Conservation (phyloP, 2,888 invertebrate genomes). For the Drosophila tanythrix region DNA sequence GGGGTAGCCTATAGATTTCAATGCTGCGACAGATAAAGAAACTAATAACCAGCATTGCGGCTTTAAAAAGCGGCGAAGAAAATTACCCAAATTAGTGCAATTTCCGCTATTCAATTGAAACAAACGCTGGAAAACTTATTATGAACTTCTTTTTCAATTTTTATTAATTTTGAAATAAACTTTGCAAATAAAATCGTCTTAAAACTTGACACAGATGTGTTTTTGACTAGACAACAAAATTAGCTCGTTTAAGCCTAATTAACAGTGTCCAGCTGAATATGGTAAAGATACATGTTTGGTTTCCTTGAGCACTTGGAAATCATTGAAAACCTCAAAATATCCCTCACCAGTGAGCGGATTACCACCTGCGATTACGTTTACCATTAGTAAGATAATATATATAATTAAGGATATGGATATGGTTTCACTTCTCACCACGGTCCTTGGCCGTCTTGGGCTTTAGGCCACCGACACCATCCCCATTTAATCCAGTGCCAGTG, state of each 20-base stretch:
- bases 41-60: constrained; percentile 14
- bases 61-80: neutral
- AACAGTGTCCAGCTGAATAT: constrained; percentile 1
- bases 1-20: neutral
- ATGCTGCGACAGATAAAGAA: constrained; percentile 16
- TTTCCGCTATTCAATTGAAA: neutral
- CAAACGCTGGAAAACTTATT: neutral
- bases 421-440: constrained; percentile 22
- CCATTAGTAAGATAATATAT: neutral
- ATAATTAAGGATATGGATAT: neutral
- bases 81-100: neutral
- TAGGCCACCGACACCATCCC: constrained; percentile 47
- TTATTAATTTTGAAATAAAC: neutral
- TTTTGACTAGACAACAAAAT: neutral
- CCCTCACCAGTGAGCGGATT: constrained; percentile 52
- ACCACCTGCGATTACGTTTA: constrained; percentile 18
- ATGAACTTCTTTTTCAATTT: neutral
- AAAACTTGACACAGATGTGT: neutral
- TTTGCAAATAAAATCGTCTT: neutral
- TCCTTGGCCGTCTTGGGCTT: constrained; percentile 44
- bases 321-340: constrained; percentile 30
- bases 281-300: neutral
- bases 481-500: constrained; percentile 48
- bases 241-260: neutral
- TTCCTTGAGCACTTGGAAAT: constrained; percentile 16